Percentiles rank a stretch among this genome's conserved stretches.
These are phyloP conservation scores for Buceros bicornis DNA, from an alignment of 2,797 vertebrate genomes.

Conservation along the genomic window DNA sequence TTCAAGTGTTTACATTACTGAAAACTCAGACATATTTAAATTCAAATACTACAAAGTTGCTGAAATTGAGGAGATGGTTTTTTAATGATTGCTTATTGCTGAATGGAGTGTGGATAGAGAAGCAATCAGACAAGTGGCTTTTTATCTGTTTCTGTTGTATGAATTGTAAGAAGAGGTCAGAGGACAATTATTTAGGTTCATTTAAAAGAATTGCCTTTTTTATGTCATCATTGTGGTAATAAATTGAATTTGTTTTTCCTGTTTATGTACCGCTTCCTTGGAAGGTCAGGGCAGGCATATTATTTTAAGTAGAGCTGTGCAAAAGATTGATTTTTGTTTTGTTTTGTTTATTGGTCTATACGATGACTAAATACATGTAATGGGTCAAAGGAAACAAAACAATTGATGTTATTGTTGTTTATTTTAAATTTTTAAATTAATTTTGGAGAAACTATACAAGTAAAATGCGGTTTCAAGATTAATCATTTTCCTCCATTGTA, in stretches of 20 bases:
- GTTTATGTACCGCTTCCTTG: conserved; percentile 6
- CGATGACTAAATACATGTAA: conserved; percentile 10
- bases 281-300: background rate
- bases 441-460: background rate
- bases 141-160: conserved; percentile 12
- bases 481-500: rapidly evolving
- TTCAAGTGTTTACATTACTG: background rate
- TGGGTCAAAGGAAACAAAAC: background rate
- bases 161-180: conserved; percentile 11
- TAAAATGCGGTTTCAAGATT: background rate
- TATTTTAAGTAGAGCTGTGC: background rate
- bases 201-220: conserved; percentile 52
- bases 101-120: too few relatives aligned
- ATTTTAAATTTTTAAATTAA: background rate
- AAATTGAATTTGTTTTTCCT: conserved; percentile 54
- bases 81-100: background rate
- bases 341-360: background rate
- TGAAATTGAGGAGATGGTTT: background rate
- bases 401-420: background rate
- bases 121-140: conserved; percentile 23
- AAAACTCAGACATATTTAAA: background rate
- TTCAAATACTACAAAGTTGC: background rate
- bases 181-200: conserved; percentile 31
- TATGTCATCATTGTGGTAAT: conserved; percentile 1
- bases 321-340: conserved; percentile 2